A percentile compares a stretch with the other conserved stretches of the same genome.
Conservation (phyloP, 2,888 invertebrate genomes). For the Cecidostiba fungosa region DNA sequence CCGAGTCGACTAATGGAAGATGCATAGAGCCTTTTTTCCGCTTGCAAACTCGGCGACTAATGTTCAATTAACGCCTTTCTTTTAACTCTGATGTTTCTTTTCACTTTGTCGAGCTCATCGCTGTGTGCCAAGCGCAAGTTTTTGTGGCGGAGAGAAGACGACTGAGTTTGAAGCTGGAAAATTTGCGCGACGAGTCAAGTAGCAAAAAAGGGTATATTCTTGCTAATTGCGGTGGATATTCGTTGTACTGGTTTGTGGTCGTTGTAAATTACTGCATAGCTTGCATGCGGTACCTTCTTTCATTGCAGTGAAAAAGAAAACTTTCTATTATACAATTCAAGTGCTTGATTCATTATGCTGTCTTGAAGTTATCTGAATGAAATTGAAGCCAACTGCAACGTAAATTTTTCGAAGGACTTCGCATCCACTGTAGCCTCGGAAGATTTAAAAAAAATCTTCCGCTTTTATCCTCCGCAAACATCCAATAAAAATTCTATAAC, state of each 20-base stretch:
- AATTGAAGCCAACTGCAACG: not conserved
- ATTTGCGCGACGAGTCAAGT: not conserved
- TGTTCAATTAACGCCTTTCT: slow-evolving; percentile 28
- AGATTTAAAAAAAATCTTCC: not conserved
- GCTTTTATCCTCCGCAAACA: not conserved
- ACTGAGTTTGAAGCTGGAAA: not conserved
- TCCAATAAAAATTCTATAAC: not conserved
- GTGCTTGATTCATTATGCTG: too few relatives aligned
- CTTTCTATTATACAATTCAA: not conserved
- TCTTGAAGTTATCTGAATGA: too few relatives aligned
- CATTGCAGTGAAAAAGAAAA: not conserved
- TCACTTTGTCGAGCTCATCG: not conserved
- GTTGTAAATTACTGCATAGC: not conserved
- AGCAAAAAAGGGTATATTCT: not conserved
- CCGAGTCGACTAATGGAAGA: not conserved
- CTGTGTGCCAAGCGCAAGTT: too few relatives aligned
- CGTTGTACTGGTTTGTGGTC: not conserved
- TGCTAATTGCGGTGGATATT: not conserved
- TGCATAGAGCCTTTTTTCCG: not conserved
- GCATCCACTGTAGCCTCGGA: not conserved
- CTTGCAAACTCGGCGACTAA: slow-evolving; percentile 6
- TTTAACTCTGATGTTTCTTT: not conserved
- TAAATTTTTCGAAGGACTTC: not conserved
- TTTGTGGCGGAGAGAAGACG: too few relatives aligned
- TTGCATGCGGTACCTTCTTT: not conserved